Conservation (phyloP, 1,140 invertebrate genomes). For the Pseudomyrmex gracilis region DNA sequence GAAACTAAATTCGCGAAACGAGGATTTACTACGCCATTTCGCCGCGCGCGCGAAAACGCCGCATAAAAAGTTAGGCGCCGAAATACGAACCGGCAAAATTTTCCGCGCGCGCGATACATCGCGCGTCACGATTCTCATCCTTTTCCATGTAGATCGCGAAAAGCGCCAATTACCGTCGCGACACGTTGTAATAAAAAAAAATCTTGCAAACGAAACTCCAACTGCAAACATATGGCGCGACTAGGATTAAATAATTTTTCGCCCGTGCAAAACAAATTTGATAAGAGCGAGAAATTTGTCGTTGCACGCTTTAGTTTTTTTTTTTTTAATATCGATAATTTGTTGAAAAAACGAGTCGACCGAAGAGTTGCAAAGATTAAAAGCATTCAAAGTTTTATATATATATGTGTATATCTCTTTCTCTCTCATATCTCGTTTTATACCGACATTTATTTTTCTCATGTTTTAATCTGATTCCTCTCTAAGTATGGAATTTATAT, state of each 20-base stretch:
- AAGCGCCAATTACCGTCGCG: conserved; percentile 45
- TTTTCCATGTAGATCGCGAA: conserved; percentile 38
- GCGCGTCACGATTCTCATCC: conserved; percentile 34
- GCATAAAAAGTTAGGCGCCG: conserved; percentile 65
- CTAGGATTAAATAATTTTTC: conserved; percentile 12
- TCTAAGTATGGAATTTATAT: conserved; percentile 40
- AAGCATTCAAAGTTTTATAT: conserved; percentile 25
- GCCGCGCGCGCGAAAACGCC: conserved; percentile 30
- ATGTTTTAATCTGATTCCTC: conserved; percentile 45
- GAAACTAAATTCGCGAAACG: conserved; percentile 67
- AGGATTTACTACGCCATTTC: conserved; percentile 70
- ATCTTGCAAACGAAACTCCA: conserved; percentile 12
- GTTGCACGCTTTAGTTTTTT: background rate
- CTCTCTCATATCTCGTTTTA: conserved; percentile 26
- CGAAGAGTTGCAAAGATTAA: conserved; percentile 23
- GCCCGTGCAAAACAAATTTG: background rate
- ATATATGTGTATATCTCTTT: too few species aligned
- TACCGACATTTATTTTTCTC: conserved; percentile 16
- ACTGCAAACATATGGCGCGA: background rate
- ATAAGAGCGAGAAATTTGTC: conserved; percentile 10
- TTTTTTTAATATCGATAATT: conserved; percentile 5
- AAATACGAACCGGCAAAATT: conserved; percentile 62
- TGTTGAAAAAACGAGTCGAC: background rate
- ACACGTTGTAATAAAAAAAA: conserved; percentile 43
- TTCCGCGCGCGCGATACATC: conserved; percentile 35